Percentiles rank a stretch among this genome's conserved stretches.
Conservation (phyloP, 2,888 invertebrate species). For the Drosophila anomelani region DNA sequence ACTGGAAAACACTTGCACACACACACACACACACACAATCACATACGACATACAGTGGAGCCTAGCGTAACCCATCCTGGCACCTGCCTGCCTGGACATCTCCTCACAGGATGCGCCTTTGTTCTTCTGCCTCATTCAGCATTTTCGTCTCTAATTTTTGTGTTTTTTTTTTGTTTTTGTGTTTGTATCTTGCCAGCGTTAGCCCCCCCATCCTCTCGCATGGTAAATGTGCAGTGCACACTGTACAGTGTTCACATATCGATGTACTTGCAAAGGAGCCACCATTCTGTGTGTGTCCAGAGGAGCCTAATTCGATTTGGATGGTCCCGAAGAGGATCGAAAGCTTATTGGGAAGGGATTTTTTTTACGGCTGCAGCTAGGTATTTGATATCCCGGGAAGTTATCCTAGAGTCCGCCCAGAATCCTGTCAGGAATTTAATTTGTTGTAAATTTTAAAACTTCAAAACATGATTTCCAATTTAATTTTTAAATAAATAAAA, state of each 20-base stretch:
- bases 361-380: neutral
- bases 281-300: neutral
- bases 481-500: no score
- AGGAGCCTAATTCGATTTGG: conserved; percentile 10
- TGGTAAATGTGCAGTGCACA: neutral
- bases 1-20: conserved; percentile 77
- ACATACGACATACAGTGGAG: conserved; percentile 38
- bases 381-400: no score
- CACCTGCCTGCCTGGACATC: conserved; percentile 30
- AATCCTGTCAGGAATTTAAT: no score
- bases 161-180: conserved; percentile 5
- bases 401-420: no score
- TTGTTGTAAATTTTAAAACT: no score
- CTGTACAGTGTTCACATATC: conserved; percentile 21
- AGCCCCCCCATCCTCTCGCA: no score
- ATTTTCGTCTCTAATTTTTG: conserved; percentile 52
- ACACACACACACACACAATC: neutral
- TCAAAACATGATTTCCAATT: no score
- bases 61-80: conserved; percentile 15
- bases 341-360: neutral
- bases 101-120: conserved; percentile 62
- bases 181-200: conserved; percentile 3
- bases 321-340: neutral
- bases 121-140: conserved; percentile 77
- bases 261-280: conserved; percentile 13